Evolutionary conservation across 2,113 vertebrate genomes (phyloP).

Genomic region (Pseudopodoces humilis): DNA sequence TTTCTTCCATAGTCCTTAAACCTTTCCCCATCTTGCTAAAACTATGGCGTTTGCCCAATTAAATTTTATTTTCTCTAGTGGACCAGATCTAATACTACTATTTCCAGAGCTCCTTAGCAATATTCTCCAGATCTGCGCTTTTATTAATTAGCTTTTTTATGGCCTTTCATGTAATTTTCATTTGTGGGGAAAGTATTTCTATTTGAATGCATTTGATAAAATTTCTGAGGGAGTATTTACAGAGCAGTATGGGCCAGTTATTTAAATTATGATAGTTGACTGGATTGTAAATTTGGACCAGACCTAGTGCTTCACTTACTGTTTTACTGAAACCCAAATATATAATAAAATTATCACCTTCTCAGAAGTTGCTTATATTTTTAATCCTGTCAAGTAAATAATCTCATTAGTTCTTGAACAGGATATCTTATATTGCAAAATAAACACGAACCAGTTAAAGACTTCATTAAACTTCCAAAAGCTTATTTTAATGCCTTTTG

Average conservation of each 20-base stretch:
- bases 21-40: background rate
- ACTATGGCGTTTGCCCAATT: background rate
- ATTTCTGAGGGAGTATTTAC: background rate
- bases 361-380: background rate
- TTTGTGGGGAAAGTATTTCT: background rate
- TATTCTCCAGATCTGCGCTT: background rate
- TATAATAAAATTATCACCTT: conserved; percentile 13
- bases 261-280: background rate
- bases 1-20: background rate
- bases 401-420: background rate
- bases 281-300: background rate
- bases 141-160: background rate
- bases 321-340: background rate
- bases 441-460: background rate
- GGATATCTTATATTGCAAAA: background rate
- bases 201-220: background rate
- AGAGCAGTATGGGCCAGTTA: background rate
- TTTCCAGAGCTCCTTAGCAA: background rate
- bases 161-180: background rate
- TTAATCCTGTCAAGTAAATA: background rate
- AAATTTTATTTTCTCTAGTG: background rate
- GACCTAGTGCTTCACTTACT: background rate
- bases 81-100: background rate
- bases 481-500: conserved; percentile 4
- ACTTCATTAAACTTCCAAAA: background rate